Evolutionary conservation across 2,888 invertebrate species (phyloP).

Genomic region (Cyclophora punctaria): DNA sequence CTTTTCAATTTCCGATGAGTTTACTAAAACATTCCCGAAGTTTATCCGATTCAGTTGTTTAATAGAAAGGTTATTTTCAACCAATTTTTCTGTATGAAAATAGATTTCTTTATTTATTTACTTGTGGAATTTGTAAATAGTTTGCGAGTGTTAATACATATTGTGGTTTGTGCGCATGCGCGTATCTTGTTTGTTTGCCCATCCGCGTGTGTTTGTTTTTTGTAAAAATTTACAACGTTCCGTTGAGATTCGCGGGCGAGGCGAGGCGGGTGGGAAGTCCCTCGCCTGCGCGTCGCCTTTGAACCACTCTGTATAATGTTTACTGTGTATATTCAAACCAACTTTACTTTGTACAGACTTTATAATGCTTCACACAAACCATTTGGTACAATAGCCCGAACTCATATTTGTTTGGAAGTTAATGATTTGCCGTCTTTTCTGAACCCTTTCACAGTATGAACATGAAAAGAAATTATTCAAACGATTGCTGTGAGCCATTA

Average conservation of each 20-base stretch:
- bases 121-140: slow-evolving; percentile 10
- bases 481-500: no score
- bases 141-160: slow-evolving; percentile 24
- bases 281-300: slow-evolving; percentile 33
- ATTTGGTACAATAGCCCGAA: no score
- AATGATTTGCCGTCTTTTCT: no score
- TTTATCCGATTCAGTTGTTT: no score
- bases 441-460: no score
- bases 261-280: slow-evolving; percentile 6
- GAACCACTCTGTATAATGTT: slow-evolving; percentile 38
- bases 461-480: no score
- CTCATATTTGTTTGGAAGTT: no score
- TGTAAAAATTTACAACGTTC: slow-evolving; percentile 59
- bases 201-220: slow-evolving; percentile 55
- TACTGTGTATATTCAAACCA: slow-evolving; percentile 26
- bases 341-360: slow-evolving; percentile 27
- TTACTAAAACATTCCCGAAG: no score
- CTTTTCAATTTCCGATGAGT: no score
- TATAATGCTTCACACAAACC: slow-evolving; percentile 4
- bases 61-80: not conserved
- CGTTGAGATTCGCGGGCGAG: slow-evolving; percentile 41
- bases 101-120: not conserved
- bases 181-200: slow-evolving; percentile 44
- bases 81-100: not conserved
- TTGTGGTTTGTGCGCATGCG: slow-evolving; percentile 31